Evolutionary conservation across 2,888 invertebrate species (phyloP).

Genomic region (Panopea generosa): DNA sequence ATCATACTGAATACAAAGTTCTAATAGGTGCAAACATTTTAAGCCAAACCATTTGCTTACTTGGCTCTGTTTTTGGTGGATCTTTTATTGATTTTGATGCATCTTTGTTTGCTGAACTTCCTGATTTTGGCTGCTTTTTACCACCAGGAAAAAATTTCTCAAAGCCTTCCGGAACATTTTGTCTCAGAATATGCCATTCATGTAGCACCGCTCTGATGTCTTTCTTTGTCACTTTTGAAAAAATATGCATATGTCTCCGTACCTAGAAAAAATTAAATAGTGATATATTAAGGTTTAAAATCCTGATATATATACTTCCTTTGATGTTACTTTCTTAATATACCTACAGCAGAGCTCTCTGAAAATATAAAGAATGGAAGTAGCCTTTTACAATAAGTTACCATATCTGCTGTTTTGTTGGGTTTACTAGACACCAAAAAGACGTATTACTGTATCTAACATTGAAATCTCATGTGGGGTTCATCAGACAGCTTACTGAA

Average conservation of each 20-base stretch:
- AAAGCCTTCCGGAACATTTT: slow-evolving; percentile 92
- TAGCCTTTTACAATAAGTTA: too few species aligned
- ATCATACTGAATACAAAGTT: too few species aligned
- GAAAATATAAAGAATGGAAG: not conserved
- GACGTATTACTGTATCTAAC: too few species aligned
- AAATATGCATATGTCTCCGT: slow-evolving; percentile 57
- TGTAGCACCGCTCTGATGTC: slow-evolving; percentile 50
- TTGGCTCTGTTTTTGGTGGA: slow-evolving; percentile 10
- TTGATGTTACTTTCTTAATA: too few species aligned
- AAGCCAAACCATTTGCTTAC: not conserved
- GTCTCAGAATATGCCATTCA: slow-evolving; percentile 60
- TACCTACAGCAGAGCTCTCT: not conserved
- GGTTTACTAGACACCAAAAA: too few species aligned
- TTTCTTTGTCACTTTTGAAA: slow-evolving; percentile 55
- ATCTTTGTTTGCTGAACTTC: slow-evolving; percentile 85
- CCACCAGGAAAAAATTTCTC: slow-evolving; percentile 94
- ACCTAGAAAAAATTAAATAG: slow-evolving; percentile 54
- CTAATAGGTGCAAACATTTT: too few species aligned
- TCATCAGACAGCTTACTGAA: too few species aligned
- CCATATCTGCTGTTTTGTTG: too few species aligned
- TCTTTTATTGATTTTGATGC: slow-evolving; percentile 20
- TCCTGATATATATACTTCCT: too few species aligned
- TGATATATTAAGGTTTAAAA: too few species aligned
- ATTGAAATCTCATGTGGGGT: too few species aligned
- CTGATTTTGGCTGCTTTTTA: slow-evolving; percentile 50